phyloP scores from a whole-genome alignment of 2,797 vertebrate species.

The Peromyscus attwateri region DNA sequence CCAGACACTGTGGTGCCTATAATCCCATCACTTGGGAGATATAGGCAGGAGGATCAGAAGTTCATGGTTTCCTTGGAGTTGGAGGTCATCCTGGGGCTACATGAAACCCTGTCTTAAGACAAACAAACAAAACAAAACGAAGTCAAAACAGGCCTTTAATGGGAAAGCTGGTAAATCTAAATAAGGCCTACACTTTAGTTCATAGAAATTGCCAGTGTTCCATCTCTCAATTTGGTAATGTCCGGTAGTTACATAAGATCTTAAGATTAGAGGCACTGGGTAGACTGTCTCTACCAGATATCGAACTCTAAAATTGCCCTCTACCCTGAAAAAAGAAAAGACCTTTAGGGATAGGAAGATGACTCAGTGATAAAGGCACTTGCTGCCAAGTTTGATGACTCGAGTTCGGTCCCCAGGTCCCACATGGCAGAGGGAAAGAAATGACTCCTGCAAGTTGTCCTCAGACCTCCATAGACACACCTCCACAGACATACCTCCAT shows the following conservation, averaged over 20 bases:
- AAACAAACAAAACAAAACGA: neutral
- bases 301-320: neutral
- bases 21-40: neutral
- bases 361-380: neutral
- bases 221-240: neutral
- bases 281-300: neutral
- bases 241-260: neutral
- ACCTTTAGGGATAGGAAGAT: neutral
- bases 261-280: neutral
- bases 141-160: neutral
- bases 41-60: neutral
- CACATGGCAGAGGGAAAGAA: neutral
- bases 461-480: neutral
- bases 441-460: neutral
- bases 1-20: neutral
- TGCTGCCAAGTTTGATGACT: neutral
- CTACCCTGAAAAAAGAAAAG: neutral
- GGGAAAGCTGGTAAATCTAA: slow-evolving; percentile 34
- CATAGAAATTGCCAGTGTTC: neutral
- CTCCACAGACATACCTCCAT: too few species aligned
- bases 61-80: neutral
- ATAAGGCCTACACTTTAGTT: neutral
- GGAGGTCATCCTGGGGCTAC: neutral
- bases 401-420: neutral
- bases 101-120: neutral